Base-by-base conservation (phyloP, 2,113 vertebrate genomes). In the Anarhynchus alexandrinus region DNA sequence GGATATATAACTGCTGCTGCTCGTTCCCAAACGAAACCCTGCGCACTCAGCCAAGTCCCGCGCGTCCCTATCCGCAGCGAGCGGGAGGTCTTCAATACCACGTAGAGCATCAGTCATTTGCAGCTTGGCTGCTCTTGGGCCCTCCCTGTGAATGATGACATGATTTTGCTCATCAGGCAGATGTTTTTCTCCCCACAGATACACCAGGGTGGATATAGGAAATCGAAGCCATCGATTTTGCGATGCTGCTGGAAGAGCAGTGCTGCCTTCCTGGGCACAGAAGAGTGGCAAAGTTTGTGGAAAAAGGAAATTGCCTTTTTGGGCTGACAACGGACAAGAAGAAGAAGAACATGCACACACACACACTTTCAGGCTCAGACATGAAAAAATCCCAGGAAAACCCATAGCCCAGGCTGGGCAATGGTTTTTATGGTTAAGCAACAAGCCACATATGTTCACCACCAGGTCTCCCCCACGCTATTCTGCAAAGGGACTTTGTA, bases 1-100 rank as follows among this genome's bases (percentile, higher is more conserved):
- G 72, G 96, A 88, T 94, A 73, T 78, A 38, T 67, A 89, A 74
- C 58, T 36, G 91, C 86, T 76, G 91, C 90, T 67, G 45, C 55
- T 87, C 1, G 0, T 38, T 93, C 96, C 83, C 67, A 58, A 22
- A 12, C 16, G 80, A 79, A 95, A 40, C 38, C 18, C 54, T 11
- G 62, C 0, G 1, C 0, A 6, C 38, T 90, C 69, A 67, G 66
- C 43, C 25, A n/a, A 69, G 64, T 76, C 86, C 65, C 1, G 0
- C 1, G 0, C 18, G 81, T 59, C 65, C 86, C 78, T 42, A 9
- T 57, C 58, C 14, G 0, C 78, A 74, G 58, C 0, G 0, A 88
- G 84, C 10, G 0, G 71, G 59, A 83, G 40, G 54, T 73, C 76
- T 77, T 80, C 43, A 42, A 29, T 69, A 66, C 30, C 72, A 32